These are phyloP conservation scores for Ispidina lecontei DNA, from an alignment of 2,797 vertebrate species.

Conservation along the genomic window DNA sequence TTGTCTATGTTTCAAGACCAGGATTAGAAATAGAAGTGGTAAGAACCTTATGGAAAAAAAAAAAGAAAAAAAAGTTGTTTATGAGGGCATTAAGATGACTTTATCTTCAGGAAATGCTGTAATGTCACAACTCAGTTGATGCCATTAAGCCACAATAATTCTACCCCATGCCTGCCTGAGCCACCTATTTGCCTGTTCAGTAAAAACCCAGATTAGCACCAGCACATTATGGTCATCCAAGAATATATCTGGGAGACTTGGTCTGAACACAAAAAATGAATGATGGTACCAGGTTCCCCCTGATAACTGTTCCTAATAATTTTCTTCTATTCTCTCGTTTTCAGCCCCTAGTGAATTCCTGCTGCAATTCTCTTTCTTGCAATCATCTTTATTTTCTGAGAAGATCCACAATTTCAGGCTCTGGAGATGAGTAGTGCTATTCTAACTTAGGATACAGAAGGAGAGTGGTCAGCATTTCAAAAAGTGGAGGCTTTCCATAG, in stretches of 20 bases:
- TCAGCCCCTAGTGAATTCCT: not conserved
- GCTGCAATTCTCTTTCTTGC: not conserved
- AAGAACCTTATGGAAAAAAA: slow-evolving; percentile 40
- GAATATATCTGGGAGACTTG: not conserved
- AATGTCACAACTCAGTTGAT: not conserved
- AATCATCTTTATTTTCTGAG: not conserved
- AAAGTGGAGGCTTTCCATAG: not conserved
- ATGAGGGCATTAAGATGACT: not conserved
- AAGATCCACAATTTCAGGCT: not conserved
- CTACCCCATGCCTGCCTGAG: not conserved
- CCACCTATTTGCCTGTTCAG: not conserved
- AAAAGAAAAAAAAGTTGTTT: not conserved
- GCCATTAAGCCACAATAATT: not conserved
- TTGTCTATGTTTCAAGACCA: not conserved
- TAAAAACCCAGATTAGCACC: not conserved
- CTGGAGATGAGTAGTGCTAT: not conserved
- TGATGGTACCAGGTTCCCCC: not conserved
- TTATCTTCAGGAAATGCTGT: not conserved
- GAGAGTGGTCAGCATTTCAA: not conserved
- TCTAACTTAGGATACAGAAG: not conserved
- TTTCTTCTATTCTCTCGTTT: not conserved
- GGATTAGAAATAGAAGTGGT: slow-evolving; percentile 36
- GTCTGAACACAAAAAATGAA: not conserved
- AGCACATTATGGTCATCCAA: not conserved
- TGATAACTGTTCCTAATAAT: not conserved